Percentiles rank a stretch among this genome's conserved stretches.
These are phyloP conservation scores for Sthenelais limicola DNA, from an alignment of 2,888 invertebrate species.

Conservation along the genomic window DNA sequence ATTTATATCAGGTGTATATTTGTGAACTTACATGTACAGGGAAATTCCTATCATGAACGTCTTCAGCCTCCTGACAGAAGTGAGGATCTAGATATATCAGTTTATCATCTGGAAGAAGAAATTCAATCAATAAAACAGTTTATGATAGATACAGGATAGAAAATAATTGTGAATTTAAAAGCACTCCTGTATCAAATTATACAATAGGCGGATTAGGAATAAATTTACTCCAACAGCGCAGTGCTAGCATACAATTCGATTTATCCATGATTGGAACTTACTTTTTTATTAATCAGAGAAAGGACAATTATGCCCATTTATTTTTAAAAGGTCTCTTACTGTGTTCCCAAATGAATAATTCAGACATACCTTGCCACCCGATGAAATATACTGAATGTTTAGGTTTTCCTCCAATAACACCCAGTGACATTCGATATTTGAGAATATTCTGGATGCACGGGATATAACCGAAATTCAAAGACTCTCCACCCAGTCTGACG, in stretches of 20 bases:
- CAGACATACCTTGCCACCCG: conserved; percentile 86
- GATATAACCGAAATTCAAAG: conserved; percentile 87
- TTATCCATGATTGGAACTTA: too few relatives aligned
- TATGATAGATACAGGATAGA: too few relatives aligned
- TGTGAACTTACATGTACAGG: conserved; percentile 74
- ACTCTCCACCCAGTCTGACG: conserved; percentile 88
- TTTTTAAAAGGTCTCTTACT: too few relatives aligned
- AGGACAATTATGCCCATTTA: too few relatives aligned
- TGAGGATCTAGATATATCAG: conserved; percentile 95
- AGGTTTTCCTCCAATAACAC: conserved; percentile 93
- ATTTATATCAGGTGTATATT: too few relatives aligned
- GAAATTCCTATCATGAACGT: conserved; percentile 86
- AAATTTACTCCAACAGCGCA: too few relatives aligned
- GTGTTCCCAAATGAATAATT: too few relatives aligned
- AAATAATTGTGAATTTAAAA: too few relatives aligned
- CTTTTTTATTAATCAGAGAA: too few relatives aligned
- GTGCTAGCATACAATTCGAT: too few relatives aligned
- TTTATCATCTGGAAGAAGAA: conserved; percentile 80
- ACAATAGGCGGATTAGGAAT: too few relatives aligned
- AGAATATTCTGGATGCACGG: conserved; percentile 86
- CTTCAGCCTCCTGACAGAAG: conserved; percentile 92
- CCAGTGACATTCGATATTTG: conserved; percentile 87
- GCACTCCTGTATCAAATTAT: too few relatives aligned
- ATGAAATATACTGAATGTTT: conserved; percentile 94
- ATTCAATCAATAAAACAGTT: neutral